These are phyloP conservation scores for Gadus macrocephalus DNA, from an alignment of 2,113 vertebrate species.

Conservation along the genomic window DNA sequence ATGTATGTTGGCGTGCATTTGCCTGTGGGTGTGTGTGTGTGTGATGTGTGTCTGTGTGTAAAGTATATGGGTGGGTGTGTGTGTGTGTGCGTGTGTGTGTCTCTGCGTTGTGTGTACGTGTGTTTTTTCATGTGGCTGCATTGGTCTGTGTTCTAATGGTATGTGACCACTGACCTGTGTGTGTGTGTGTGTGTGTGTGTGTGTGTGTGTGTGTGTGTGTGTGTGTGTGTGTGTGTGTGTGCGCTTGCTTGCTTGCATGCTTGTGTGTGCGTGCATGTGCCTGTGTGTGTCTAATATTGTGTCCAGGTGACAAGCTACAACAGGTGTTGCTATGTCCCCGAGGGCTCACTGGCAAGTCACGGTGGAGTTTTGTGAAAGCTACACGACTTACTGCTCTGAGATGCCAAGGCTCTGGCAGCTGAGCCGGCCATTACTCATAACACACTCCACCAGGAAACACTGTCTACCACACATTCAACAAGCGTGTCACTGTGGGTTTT, in stretches of 20 bases:
- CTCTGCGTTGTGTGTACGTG: background rate
- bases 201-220: constrained; percentile 2
- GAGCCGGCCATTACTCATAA: constrained; percentile 30
- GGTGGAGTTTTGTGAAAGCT: constrained; percentile 9
- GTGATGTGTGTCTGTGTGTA: constrained; percentile 8
- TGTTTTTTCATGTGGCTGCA: background rate
- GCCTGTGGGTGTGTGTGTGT: constrained; percentile 1
- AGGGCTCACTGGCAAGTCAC: constrained; percentile 15
- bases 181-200: background rate
- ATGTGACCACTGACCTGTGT: background rate
- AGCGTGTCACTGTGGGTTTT: background rate
- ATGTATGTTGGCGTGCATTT: constrained; percentile 11
- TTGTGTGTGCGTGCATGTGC: constrained; percentile 5
- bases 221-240: constrained; percentile 7
- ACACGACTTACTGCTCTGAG: constrained; percentile 31
- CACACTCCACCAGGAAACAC: constrained; percentile 18
- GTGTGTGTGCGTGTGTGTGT: no score
- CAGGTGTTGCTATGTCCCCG: constrained; percentile 42
- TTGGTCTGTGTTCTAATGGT: background rate
- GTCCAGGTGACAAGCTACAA: constrained; percentile 38
- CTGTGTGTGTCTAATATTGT: constrained; percentile 4
- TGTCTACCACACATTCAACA: background rate
- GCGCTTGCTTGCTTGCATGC: constrained; percentile 6
- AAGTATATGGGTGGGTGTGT: background rate
- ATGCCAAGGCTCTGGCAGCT: constrained; percentile 36